Conservation (phyloP, 2,113 vertebrate genomes). For the Ceyx cyanopectus region DNA sequence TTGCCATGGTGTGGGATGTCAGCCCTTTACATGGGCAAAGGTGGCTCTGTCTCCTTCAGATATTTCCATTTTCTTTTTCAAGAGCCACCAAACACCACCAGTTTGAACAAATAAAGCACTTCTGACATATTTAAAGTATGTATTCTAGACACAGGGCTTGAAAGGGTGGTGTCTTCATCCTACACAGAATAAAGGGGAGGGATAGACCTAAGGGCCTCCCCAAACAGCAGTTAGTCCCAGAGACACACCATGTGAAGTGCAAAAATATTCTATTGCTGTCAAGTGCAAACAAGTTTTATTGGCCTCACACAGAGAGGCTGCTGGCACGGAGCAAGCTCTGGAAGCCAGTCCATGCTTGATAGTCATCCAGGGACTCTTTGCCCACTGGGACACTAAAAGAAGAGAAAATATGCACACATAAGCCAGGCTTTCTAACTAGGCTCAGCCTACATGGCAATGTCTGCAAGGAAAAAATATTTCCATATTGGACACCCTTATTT, state of each 20-base stretch:
- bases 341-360: slow-evolving; percentile 28
- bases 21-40: not conserved
- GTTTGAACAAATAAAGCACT: not conserved
- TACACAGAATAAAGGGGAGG: not conserved
- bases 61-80: not conserved
- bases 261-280: slow-evolving; percentile 62
- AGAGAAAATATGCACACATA: slow-evolving; percentile 13
- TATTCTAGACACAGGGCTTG: not conserved
- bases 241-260: not conserved
- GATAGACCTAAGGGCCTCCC: not conserved
- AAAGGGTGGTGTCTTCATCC: slow-evolving; percentile 8
- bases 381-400: slow-evolving; percentile 27
- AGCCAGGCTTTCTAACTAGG: slow-evolving; percentile 24
- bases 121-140: not conserved
- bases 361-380: slow-evolving; percentile 41
- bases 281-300: slow-evolving; percentile 62
- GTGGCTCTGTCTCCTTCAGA: not conserved
- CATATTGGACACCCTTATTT: not conserved
- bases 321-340: slow-evolving; percentile 48
- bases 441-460: not conserved
- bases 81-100: not conserved
- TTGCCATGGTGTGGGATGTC: not conserved
- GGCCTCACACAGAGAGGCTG: slow-evolving; percentile 53
- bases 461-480: slow-evolving; percentile 24
- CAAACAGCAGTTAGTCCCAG: not conserved